Base-by-base conservation (phyloP, 2,797 vertebrate species). In the Phaenicophaeus curvirostris region DNA sequence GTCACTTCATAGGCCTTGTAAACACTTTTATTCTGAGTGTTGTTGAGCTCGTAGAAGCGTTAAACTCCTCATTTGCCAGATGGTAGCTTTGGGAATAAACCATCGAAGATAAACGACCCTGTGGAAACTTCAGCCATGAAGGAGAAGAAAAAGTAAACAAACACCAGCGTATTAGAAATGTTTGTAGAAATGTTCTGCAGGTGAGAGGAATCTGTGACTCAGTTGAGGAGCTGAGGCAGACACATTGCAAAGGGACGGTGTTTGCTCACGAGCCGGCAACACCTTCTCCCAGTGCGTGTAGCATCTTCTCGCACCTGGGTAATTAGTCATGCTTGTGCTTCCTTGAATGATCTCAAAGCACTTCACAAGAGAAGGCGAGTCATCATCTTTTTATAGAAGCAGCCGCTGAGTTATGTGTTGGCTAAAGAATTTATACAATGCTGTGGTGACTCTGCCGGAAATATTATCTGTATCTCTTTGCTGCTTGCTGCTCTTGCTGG, bases 1-100 rank as follows among this genome's bases (percentile, higher is more conserved):
- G 15, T 1, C 4, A 1, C 8, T 21, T 16, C 13, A 2, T 5
- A 1, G 4, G 8, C 21, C 24, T 46, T 11, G 4, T 5, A 3
- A 67, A 25, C 3, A 8, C 21, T 8, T 58, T 44, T 41, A 2
- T 27, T 7, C 1, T 17, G 9, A 10, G 39, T 8, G 4, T 11
- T 23, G 13, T 35, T 54, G n/a, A 11, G 6, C 20, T 80, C 30
- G 13, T 11, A 6, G 35, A 25, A 37, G 5, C 0, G 3, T 48
- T 62, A 33, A 28, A 44, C 11, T 63, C 24, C 2, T 58, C 17
- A 3, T 44, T 59, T 78, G 23, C 30, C 69, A 33, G 46, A 9
- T 33, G 42, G 14, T 35, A 12, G 7, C 14, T 67, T 50, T 67
- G 48, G 39, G 37, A 84, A 28, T 35, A 68, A 73, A 58, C 14